Base-by-base conservation (phyloP, 2,113 vertebrate genomes). In the Solea senegalensis region DNA sequence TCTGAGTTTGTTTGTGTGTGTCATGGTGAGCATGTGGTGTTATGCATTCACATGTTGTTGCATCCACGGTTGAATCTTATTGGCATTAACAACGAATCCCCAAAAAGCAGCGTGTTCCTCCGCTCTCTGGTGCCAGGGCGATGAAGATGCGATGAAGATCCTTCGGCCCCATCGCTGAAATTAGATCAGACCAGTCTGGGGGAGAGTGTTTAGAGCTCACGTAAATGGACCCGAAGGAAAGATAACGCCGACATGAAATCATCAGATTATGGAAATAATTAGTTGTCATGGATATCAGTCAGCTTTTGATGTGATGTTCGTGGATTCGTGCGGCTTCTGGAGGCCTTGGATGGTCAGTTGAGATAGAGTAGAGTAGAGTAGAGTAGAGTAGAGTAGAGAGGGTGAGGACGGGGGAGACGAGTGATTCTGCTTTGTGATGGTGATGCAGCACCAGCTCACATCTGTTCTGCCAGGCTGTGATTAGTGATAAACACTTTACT, bases 161-260 rank as follows among this genome's bases (percentile, higher is more conserved):
- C 82, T 73, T 83, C 66, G 1, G 65, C 74, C 65, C 75, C 26
- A 45, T 43, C 13, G 41, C 65, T 68, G 43, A 90, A 89, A 90
- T 91, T 88, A 84, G 84, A 92, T 92, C 81, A 90, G 81, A 74
- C 75, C 80, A 76, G 82, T 88, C 82, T 70, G 72, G 57, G 61
- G 1, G 62, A 63, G 59, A 77, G 82, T 27, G 65, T 89, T 90
- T 72, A 82, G 52, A 83, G 72, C 72, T 61, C 11, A 45, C 27
- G 43, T 64, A 50, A 66, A 76, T n/a, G 69, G 72, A 72, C 34
- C 4, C 1, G 45, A 43, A 28, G 53, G 72, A 62, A 65, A 40
- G 83, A 86, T 81, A 84, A 80, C 60, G 39, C 13, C 16, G 58
- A 63, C 69, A 27, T 63, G 49, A 73, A 83, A 70, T 86, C 80